Evolutionary conservation across 2,113 vertebrate genomes (phyloP), one percentile per base, ranked within the genome.

Genomic region (Charadrius vociferus): DNA sequence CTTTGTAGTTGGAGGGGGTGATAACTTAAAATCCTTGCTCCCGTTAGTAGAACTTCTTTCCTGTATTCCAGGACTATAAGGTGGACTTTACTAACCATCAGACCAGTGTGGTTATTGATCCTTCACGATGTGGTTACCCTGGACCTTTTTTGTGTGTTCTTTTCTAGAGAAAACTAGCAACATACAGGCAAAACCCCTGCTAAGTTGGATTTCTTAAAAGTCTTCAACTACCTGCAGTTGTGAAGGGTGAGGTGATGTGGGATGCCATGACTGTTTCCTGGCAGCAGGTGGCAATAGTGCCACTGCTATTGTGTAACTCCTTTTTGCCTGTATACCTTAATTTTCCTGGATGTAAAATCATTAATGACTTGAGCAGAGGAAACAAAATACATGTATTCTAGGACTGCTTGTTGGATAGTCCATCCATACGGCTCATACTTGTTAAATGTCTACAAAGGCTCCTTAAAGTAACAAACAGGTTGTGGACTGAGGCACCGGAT

Each of bases 211-310:
- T 94, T 56, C 32, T 67, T 68, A 1, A n/a, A n/a, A 18, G 34
- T 29, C 36, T 27, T 9, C 5, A 29, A 3, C 16, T 29, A 62
- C 9, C 6, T 12, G 32, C 10, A 7, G 10, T 19, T 30, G 26
- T 32, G 79, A 41, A 4, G n/a, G 1, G 2, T 0, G 10, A 32
- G 26, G 14, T 45, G 68, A 6, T 22, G 45, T 7, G 43, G 34
- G 18, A 8, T 88, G 95, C 83, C 4, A 23, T 66, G 90, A 67
- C 9, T 14, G 3, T 47, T 62, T 86, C 62, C 32, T 61, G 80
- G 65, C 97, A 89, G 92, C 80, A 97, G 95, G 61, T 97, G 97
- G 96, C 95, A 96, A 49, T 95, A 89, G 91, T 30, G 66, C 34
- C 71, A 26, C 86, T 96, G 9, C 41, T 84, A 84, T 74, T 0